phyloP scores from a whole-genome alignment of 2,797 vertebrate genomes.

The Kryptolebias ocellatus region DNA sequence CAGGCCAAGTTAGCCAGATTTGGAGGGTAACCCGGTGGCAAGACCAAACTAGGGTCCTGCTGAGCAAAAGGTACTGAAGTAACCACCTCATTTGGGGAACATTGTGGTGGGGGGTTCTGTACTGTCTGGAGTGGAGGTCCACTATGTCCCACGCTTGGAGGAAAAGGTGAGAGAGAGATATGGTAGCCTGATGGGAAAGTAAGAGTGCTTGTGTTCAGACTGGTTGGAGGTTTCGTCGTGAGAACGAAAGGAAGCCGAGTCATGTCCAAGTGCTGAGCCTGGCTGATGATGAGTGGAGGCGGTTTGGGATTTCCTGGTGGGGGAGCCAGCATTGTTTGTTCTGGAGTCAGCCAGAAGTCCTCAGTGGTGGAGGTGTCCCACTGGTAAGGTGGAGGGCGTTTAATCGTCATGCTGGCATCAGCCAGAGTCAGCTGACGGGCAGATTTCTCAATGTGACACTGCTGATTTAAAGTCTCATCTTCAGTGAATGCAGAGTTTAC shows the following conservation, averaged over 20 bases:
- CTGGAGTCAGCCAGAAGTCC: slow-evolving; percentile 96
- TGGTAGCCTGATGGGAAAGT: slow-evolving; percentile 91
- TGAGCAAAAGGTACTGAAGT: slow-evolving; percentile 87
- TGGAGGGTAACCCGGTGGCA: slow-evolving; percentile 91
- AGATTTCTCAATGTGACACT: slow-evolving; percentile 86
- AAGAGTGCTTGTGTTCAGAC: slow-evolving; percentile 85
- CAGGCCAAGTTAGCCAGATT: slow-evolving; percentile 90
- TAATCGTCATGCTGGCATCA: slow-evolving; percentile 80
- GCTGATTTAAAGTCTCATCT: slow-evolving; percentile 92
- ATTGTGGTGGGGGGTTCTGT: slow-evolving; percentile 84
- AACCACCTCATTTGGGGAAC: slow-evolving; percentile 89
- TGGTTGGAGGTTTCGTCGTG: slow-evolving; percentile 90
- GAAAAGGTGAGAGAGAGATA: slow-evolving; percentile 89
- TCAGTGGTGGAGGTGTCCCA: slow-evolving; percentile 93
- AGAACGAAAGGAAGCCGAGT: slow-evolving; percentile 90
- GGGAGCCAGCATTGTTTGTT: slow-evolving; percentile 86
- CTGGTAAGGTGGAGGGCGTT: slow-evolving; percentile 95
- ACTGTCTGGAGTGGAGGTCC: slow-evolving; percentile 86
- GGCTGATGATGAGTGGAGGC: slow-evolving; percentile 87
- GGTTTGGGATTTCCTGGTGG: slow-evolving; percentile 89
- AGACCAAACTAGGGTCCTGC: slow-evolving; percentile 87
- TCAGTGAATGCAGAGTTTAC: slow-evolving; percentile 97
- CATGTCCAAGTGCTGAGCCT: slow-evolving; percentile 92
- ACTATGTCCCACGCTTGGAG: slow-evolving; percentile 83
- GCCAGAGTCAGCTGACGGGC: slow-evolving; percentile 79